Evolutionary conservation across 1,140 invertebrate genomes (phyloP).

Genomic region (Sipha flava): DNA sequence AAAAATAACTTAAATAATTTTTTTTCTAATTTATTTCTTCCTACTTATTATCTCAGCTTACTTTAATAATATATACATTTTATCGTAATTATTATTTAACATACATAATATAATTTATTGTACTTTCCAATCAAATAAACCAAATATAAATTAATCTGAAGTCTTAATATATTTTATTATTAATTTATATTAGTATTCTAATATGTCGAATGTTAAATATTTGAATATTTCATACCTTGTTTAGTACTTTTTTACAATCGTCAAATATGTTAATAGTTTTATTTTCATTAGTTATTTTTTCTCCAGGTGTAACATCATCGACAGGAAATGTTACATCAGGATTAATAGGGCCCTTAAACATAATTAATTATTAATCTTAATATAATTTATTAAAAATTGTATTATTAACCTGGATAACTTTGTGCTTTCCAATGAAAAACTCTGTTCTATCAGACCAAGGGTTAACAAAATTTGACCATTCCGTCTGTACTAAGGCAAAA

Average conservation of each 20-base stretch:
- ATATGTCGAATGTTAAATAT: too few species aligned
- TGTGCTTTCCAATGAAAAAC: constrained; percentile 82
- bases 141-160: too few species aligned
- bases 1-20: too few species aligned
- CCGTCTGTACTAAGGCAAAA: constrained; percentile 73
- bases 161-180: too few species aligned
- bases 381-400: neutral
- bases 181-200: too few species aligned
- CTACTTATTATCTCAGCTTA: too few species aligned
- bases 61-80: too few species aligned
- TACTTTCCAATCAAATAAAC: too few species aligned
- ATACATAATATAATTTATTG: too few species aligned
- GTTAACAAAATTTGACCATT: constrained; percentile 90
- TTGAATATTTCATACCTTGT: too few species aligned
- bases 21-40: too few species aligned
- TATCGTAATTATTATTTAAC: too few species aligned
- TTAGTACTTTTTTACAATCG: neutral
- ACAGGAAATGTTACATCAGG: constrained; percentile 55
- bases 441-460: constrained; percentile 86
- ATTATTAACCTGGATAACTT: constrained; percentile 59
- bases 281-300: neutral
- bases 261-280: neutral
- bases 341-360: constrained; percentile 55
- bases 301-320: constrained; percentile 37
- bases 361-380: neutral